Evolutionary conservation across 2,888 invertebrate genomes (phyloP).

Genomic region (Orthonevra nobilis): DNA sequence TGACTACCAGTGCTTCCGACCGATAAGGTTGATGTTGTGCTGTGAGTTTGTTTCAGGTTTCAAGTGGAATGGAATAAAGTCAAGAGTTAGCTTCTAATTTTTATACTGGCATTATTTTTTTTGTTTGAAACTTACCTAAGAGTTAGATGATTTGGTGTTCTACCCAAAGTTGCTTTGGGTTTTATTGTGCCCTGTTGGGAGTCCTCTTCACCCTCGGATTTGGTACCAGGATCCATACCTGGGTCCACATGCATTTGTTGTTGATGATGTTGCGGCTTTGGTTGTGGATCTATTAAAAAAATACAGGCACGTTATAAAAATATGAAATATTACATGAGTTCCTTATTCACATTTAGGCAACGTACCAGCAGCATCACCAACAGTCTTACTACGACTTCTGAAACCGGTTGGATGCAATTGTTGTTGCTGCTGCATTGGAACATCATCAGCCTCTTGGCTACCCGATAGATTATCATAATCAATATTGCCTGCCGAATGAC

Average conservation of each 20-base stretch:
- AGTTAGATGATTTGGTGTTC: slow-evolving; percentile 96
- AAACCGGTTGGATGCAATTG: slow-evolving; percentile 81
- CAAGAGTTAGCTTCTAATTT: slow-evolving; percentile 43
- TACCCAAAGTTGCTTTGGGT: slow-evolving; percentile 86
- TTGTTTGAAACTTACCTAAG: slow-evolving; percentile 82
- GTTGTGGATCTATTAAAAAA: slow-evolving; percentile 69
- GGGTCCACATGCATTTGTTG: slow-evolving; percentile 79
- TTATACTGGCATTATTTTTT: neutral
- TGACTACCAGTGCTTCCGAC: slow-evolving; percentile 96
- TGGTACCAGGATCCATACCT: slow-evolving; percentile 87
- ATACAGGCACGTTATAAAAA: slow-evolving; percentile 48
- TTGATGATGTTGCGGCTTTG: slow-evolving; percentile 79
- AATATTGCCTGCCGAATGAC: slow-evolving; percentile 91
- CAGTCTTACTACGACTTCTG: slow-evolving; percentile 93
- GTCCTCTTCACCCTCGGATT: slow-evolving; percentile 93
- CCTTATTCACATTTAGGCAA: slow-evolving; percentile 22
- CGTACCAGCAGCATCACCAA: slow-evolving; percentile 90
- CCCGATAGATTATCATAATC: slow-evolving; percentile 90
- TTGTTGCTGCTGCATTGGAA: slow-evolving; percentile 79
- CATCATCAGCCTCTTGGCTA: slow-evolving; percentile 87
- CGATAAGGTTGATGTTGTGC: slow-evolving; percentile 95
- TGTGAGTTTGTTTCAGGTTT: slow-evolving; percentile 77
- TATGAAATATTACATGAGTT: slow-evolving; percentile 1
- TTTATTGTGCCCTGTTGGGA: slow-evolving; percentile 86
- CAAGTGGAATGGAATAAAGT: slow-evolving; percentile 37